phyloP scores from a whole-genome alignment of 2,113 vertebrate genomes.

The Pachycephala philippinensis region DNA sequence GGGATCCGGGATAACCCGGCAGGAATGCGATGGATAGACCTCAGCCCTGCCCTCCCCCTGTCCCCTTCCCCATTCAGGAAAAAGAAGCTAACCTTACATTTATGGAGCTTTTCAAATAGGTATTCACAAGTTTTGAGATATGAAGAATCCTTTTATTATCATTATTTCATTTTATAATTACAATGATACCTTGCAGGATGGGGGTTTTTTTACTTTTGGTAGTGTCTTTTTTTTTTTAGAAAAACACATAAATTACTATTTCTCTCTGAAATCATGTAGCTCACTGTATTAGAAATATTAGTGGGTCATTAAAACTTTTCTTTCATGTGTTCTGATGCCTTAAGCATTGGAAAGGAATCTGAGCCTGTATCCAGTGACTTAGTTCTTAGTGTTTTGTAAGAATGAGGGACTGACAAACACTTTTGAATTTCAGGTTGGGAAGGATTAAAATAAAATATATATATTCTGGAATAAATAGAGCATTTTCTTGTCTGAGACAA shows the following conservation, averaged over 20 bases:
- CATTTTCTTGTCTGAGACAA: background rate
- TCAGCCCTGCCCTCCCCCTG: accelerated
- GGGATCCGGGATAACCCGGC: accelerated
- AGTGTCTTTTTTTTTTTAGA: background rate
- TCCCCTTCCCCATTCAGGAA: background rate
- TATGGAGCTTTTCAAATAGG: background rate
- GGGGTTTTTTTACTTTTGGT: background rate
- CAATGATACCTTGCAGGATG: no score
- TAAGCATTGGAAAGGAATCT: background rate
- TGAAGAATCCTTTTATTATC: background rate
- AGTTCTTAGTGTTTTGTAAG: background rate
- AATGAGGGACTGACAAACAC: background rate
- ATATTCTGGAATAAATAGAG: background rate
- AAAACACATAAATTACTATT: background rate
- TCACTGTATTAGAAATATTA: background rate
- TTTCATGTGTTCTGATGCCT: background rate
- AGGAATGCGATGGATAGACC: background rate
- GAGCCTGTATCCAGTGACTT: background rate
- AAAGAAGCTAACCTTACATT: background rate
- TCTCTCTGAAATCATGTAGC: background rate
- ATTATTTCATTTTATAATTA: background rate
- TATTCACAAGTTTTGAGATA: background rate
- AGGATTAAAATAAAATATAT: background rate
- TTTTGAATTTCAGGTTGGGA: background rate
- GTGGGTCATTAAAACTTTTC: background rate